phyloP scores from a whole-genome alignment of 2,797 vertebrate species.

The Benthosema pterotum region DNA sequence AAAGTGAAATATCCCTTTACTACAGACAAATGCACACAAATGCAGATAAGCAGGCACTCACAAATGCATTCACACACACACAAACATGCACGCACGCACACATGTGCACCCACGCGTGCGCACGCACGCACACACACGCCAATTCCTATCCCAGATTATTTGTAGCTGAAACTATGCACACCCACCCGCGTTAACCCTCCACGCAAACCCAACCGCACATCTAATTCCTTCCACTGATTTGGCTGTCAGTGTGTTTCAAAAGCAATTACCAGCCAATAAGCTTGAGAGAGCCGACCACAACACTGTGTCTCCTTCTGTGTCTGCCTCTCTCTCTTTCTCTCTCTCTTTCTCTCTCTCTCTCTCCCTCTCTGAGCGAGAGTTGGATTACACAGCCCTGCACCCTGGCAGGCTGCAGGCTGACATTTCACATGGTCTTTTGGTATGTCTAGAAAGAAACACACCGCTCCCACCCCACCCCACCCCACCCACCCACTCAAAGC shows the following conservation, averaged over 20 bases:
- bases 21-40: neutral
- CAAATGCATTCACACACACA: constrained; percentile 2
- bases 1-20: too few species aligned
- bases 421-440: constrained; percentile 63
- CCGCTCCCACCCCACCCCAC: constrained; percentile 11
- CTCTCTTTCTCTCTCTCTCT: too few species aligned
- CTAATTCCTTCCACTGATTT: constrained; percentile 28
- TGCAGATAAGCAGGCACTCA: neutral
- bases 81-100: constrained; percentile 8
- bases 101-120: neutral
- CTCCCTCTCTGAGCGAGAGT: constrained; percentile 25
- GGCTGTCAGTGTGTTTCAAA: constrained; percentile 32
- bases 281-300: constrained; percentile 33
- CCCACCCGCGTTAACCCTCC: constrained; percentile 32
- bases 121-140: constrained; percentile 9
- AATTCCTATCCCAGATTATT: constrained; percentile 40
- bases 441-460: constrained; percentile 62
- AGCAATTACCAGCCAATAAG: constrained; percentile 43
- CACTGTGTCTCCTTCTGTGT: too few species aligned
- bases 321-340: too few species aligned
- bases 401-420: constrained; percentile 46
- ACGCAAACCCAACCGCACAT: constrained; percentile 27
- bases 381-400: constrained; percentile 50
- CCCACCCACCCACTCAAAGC: neutral
- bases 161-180: constrained; percentile 20